These are phyloP conservation scores for Maniola hyperantus DNA, from an alignment of 2,888 invertebrate species.

Conservation along the genomic window DNA sequence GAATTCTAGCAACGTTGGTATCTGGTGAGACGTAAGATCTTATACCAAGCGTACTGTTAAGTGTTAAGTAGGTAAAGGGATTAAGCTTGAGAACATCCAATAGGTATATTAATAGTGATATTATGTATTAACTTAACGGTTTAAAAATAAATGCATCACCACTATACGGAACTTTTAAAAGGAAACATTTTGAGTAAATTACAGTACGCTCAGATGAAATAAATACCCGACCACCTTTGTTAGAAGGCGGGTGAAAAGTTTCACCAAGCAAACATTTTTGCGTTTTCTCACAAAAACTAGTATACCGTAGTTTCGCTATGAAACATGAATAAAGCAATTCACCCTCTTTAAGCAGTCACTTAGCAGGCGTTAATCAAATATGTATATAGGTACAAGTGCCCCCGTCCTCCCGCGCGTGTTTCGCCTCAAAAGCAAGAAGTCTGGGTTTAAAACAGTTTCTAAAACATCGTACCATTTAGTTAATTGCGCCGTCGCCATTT, in stretches of 20 bases:
- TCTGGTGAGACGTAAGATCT: too few relatives aligned
- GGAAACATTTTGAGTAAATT: not conserved
- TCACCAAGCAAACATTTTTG: conserved; percentile 22
- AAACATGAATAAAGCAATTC: conserved; percentile 32
- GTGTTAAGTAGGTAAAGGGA: too few relatives aligned
- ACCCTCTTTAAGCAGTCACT: conserved; percentile 37
- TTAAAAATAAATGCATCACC: too few relatives aligned
- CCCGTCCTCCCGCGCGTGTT: conserved; percentile 14
- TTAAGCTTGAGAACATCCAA: too few relatives aligned
- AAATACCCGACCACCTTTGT: conserved; percentile 14
- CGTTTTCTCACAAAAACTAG: conserved; percentile 24
- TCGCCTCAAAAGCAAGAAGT: conserved; percentile 38
- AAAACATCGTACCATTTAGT: conserved; percentile 39
- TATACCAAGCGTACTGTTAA: too few relatives aligned
- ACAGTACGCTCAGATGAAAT: conserved; percentile 1
- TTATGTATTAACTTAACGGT: too few relatives aligned
- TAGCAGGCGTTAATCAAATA: conserved; percentile 42
- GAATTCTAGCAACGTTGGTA: too few relatives aligned
- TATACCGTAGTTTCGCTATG: conserved; percentile 19
- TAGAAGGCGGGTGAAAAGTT: conserved; percentile 11
- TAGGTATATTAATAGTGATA: too few relatives aligned
- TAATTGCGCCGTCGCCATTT: conserved; percentile 48
- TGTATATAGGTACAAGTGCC: conserved; percentile 29
- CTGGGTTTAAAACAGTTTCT: conserved; percentile 45
- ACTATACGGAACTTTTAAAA: not conserved